These are phyloP conservation scores for Forbesichthys papilliferus DNA, from an alignment of 2,113 vertebrate genomes.

Conservation along the genomic window DNA sequence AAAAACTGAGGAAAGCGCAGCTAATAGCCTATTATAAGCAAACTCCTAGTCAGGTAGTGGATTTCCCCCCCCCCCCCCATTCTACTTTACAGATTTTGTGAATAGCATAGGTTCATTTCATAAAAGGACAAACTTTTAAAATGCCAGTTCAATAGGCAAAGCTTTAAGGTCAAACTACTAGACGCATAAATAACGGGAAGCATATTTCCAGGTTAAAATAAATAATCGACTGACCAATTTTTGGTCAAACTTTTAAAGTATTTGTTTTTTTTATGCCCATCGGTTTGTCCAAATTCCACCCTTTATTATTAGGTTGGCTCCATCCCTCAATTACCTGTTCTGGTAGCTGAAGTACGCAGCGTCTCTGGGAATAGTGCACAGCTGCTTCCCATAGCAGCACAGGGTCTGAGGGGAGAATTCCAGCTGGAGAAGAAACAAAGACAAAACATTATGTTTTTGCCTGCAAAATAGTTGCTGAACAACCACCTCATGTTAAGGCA, in stretches of 20 bases:
- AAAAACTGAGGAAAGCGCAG: too few relatives aligned
- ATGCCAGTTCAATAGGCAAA: constrained; percentile 49
- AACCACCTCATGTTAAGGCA: too few relatives aligned
- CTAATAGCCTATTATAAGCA: too few relatives aligned
- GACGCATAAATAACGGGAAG: constrained; percentile 20
- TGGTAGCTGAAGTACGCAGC: constrained; percentile 99
- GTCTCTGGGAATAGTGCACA: constrained; percentile 97
- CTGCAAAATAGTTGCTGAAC: not conserved
- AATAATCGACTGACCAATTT: too few relatives aligned
- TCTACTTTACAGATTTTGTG: too few relatives aligned
- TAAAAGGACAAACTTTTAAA: constrained; percentile 61
- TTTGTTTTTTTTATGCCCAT: too few relatives aligned
- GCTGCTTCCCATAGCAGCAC: constrained; percentile 99
- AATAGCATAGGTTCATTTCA: not conserved
- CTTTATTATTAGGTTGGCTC: not conserved
- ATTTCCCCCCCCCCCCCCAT: too few relatives aligned
- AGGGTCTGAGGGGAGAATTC: constrained; percentile 98
- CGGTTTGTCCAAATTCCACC: not conserved
- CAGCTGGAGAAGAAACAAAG: constrained; percentile 72
- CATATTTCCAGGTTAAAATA: constrained; percentile 32
- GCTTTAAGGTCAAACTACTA: constrained; percentile 31
- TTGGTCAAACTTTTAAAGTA: too few relatives aligned
- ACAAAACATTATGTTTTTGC: not conserved
- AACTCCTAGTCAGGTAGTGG: too few relatives aligned
- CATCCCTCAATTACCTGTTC: constrained; percentile 85